Conservation (phyloP, 1,140 invertebrate species). For the Eumaeus atala region DNA sequence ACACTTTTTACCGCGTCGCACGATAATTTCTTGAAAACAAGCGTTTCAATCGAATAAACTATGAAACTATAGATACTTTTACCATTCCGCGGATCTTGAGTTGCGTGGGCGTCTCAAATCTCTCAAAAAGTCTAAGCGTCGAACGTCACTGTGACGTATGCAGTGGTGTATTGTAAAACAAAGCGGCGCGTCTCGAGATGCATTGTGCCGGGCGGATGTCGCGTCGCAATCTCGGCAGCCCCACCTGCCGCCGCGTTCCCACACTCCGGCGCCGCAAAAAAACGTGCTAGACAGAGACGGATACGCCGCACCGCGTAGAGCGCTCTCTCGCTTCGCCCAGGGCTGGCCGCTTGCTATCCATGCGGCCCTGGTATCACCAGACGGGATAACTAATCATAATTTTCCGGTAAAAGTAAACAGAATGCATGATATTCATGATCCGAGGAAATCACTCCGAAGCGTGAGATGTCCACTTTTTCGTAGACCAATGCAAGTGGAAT, state of each 20-base stretch:
- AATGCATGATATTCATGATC: constrained; percentile 30
- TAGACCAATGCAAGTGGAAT: constrained; percentile 17
- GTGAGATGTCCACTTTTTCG: constrained; percentile 20
- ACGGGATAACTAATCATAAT: constrained; percentile 55
- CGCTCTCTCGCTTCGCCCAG: constrained; percentile 48
- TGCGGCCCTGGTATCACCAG: constrained; percentile 36
- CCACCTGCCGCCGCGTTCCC: constrained; percentile 72
- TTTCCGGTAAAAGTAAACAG: constrained; percentile 55
- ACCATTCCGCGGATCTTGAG: constrained; percentile 27
- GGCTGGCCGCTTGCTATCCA: constrained; percentile 34
- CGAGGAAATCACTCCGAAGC: constrained; percentile 24
- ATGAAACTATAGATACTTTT: constrained; percentile 30
- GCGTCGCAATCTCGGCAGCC: constrained; percentile 69
- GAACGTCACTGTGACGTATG: constrained; percentile 59
- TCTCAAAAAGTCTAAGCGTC: constrained; percentile 48
- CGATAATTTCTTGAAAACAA: neutral
- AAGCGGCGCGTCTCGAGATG: constrained; percentile 62
- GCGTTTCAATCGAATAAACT: constrained; percentile 14
- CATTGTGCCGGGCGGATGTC: constrained; percentile 71
- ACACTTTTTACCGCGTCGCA: constrained; percentile 29
- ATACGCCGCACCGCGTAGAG: constrained; percentile 30
- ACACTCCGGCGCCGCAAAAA: constrained; percentile 72
- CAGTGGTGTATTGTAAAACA: constrained; percentile 65
- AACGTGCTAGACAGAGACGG: constrained; percentile 54
- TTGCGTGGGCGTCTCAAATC: constrained; percentile 21